Evolutionary conservation across 2,113 vertebrate genomes (phyloP), one percentile per base, ranked within the genome.

Genomic region (Acinonyx jubatus): DNA sequence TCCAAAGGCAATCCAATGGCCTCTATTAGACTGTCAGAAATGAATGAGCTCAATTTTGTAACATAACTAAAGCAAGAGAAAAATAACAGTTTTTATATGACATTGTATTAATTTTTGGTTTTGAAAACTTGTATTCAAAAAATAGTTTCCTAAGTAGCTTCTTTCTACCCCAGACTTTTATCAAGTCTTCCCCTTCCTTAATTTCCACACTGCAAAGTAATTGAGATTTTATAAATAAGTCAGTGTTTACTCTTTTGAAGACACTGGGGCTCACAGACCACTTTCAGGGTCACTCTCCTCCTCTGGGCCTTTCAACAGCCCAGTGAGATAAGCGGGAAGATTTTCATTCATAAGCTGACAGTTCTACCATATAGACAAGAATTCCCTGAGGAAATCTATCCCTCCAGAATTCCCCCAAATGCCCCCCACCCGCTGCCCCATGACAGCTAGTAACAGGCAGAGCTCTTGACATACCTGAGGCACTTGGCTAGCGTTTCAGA

Each of bases 141-240:
- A 87, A 25, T 31, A 50, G 33, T 83, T 65, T 94, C 63, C 68
- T 38, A 95, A 68, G 48, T 36, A 68, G 27, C 69, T 27, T 94
- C 63, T 96, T 89, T 69, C 57, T 86, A 90, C 84, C 41, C 38
- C 41, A 92, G 73, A 89, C 8, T 50, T 65, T 73, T 63, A 9
- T 81, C 89, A 93, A 89, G 41, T 81, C 16, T 89, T 82, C 29
- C 48, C 82, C 61, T 92, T 96, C 79, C 92, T 80, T 76, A 86
- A 91, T 71, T 74, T 81, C 69, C 57, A 81, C 50, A 52, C 55
- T 52, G 29, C 50, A 68, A 81, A 94, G 61, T 16, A 85, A 31
- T 4, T 78, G 73, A 65, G 57, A 61, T 73, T 85, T 78, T 85
- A 95, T 65, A 95, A 95, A 90, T 36, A 94, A 89, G 71, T 55